phyloP scores from a whole-genome alignment of 2,888 invertebrate genomes.

The Spilarctia lutea region DNA sequence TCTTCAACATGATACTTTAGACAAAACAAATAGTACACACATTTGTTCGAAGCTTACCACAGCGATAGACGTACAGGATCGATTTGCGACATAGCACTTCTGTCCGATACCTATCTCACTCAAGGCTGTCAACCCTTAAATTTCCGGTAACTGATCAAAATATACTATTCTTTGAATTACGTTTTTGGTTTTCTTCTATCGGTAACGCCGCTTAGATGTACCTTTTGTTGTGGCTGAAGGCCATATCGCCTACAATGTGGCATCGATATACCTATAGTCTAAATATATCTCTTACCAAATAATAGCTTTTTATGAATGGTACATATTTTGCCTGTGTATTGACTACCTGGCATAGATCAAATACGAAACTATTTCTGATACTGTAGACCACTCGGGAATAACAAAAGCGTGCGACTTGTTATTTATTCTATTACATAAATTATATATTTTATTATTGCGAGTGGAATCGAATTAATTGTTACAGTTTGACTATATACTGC shows the following conservation, averaged over 20 bases:
- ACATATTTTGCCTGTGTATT: background rate
- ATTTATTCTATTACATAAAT: background rate
- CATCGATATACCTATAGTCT: slow-evolving; percentile 1
- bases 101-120: slow-evolving; percentile 17
- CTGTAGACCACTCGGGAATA: background rate
- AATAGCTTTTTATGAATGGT: background rate
- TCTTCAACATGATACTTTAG: slow-evolving; percentile 7
- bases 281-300: background rate
- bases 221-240: slow-evolving; percentile 14
- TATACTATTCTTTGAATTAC: slow-evolving; percentile 16
- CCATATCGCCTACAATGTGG: background rate
- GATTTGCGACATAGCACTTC: background rate
- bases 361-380: background rate
- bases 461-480: background rate
- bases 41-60: slow-evolving; percentile 10
- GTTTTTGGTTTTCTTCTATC: slow-evolving; percentile 8
- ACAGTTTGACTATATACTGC: background rate
- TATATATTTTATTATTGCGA: background rate
- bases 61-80: slow-evolving; percentile 5
- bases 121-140: slow-evolving; percentile 17
- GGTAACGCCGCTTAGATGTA: slow-evolving; percentile 4
- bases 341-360: background rate
- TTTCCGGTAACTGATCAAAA: slow-evolving; percentile 14
- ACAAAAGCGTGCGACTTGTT: background rate
- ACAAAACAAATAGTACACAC: slow-evolving; percentile 6